Evolutionary conservation across 2,797 vertebrate species (phyloP).

Genomic region (Sebastes steindachneri): DNA sequence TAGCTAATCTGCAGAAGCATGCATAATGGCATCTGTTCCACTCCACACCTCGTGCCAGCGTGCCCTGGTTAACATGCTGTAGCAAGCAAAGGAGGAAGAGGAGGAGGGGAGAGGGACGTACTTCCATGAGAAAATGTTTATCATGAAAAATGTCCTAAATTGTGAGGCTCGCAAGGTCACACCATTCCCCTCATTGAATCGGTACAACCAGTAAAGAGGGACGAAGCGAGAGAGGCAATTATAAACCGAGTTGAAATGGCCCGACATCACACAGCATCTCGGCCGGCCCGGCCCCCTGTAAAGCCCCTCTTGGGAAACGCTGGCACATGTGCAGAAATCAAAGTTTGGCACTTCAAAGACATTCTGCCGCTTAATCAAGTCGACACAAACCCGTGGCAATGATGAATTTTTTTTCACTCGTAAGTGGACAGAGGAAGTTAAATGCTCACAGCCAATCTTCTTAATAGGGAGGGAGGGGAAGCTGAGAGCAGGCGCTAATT

Average conservation of each 20-base stretch:
- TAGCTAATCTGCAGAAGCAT: slow-evolving; percentile 68
- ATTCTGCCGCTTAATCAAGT: slow-evolving; percentile 47
- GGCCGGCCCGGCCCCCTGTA: slow-evolving; percentile 15
- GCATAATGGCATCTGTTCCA: slow-evolving; percentile 76
- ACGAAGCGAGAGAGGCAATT: slow-evolving; percentile 49
- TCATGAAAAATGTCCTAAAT: background rate
- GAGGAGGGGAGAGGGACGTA: background rate
- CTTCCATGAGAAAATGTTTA: background rate
- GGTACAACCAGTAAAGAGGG: background rate
- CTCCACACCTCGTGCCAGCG: slow-evolving; percentile 29
- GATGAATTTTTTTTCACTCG: slow-evolving; percentile 16
- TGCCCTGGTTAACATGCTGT: slow-evolving; percentile 47
- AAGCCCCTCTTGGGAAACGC: slow-evolving; percentile 23
- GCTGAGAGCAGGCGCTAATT: slow-evolving; percentile 48
- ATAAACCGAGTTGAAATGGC: slow-evolving; percentile 33
- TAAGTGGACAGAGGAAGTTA: slow-evolving; percentile 56
- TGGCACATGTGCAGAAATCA: slow-evolving; percentile 32
- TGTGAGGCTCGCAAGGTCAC: slow-evolving; percentile 28
- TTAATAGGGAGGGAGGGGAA: slow-evolving; percentile 54
- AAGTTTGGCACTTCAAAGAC: slow-evolving; percentile 64
- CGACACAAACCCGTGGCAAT: slow-evolving; percentile 33
- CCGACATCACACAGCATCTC: slow-evolving; percentile 11
- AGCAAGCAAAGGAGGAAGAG: slow-evolving; percentile 10
- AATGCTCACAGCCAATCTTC: slow-evolving; percentile 63
- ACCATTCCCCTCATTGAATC: background rate